Conservation (phyloP, 2,113 vertebrate genomes). For the Ramphastos sulfuratus region DNA sequence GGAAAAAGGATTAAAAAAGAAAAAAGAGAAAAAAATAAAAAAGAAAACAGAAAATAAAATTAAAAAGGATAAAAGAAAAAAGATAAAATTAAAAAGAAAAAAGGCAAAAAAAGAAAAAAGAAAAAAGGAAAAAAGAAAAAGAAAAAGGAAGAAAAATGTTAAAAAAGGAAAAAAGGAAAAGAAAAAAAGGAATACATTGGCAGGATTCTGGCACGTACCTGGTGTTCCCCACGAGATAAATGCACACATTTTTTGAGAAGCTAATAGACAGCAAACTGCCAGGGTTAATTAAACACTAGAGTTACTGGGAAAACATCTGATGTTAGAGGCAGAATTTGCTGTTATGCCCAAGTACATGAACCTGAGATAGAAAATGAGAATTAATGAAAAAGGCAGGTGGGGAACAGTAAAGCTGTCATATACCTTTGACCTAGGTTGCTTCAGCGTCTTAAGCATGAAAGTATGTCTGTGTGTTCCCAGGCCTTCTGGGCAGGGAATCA, state of each 20-base stretch:
- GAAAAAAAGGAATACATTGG: not conserved
- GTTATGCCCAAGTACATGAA: not conserved
- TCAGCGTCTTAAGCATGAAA: not conserved
- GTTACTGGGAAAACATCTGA: not conserved
- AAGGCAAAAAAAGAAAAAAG: no score
- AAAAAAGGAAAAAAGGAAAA: not conserved
- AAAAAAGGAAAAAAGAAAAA: no score
- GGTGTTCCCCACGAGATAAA: not conserved
- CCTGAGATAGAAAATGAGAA: not conserved
- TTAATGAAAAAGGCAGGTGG: not conserved
- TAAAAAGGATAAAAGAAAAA: no score
- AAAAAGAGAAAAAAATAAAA: no score
- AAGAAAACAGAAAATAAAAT: no score
- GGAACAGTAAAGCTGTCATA: not conserved
- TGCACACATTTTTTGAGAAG: not conserved
- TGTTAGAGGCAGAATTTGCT: not conserved
- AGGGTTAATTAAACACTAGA: not conserved
- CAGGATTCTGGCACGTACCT: not conserved
- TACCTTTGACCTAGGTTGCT: not conserved
- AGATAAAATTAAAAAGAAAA: no score
- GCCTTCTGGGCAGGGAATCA: not conserved
- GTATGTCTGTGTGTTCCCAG: not conserved
- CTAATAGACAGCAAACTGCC: not conserved
- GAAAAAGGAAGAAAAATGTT: no score
- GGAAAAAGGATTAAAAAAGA: no score